Conservation (phyloP, 2,888 invertebrate genomes). For the Thera britannica region DNA sequence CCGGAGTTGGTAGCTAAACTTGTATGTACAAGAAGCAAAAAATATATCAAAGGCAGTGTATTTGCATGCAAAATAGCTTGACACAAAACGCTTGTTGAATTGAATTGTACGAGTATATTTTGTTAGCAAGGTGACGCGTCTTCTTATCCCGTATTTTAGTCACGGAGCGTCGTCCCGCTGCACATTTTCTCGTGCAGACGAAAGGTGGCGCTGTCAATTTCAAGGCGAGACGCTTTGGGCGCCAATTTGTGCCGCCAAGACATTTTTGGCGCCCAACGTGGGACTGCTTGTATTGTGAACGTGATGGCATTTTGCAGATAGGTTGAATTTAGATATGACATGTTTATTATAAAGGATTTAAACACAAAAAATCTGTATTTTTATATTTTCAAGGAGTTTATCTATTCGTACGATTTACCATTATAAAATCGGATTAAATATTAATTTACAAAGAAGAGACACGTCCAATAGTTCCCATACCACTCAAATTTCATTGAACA, state of each 20-base stretch:
- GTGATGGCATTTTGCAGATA: constrained; percentile 38
- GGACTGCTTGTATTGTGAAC: constrained; percentile 38
- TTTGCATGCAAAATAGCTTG: constrained; percentile 37
- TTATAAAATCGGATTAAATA: too few relatives aligned
- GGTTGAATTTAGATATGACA: constrained; percentile 24
- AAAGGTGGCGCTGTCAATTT: constrained; percentile 78
- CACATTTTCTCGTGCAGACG: constrained; percentile 57
- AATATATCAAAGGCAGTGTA: neutral
- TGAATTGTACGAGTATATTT: constrained; percentile 57
- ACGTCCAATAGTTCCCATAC: too few relatives aligned
- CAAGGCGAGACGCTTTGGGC: constrained; percentile 49
- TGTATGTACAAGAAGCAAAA: neutral
- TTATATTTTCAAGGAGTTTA: too few relatives aligned
- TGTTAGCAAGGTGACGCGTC: constrained; percentile 66
- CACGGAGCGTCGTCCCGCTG: constrained; percentile 67
- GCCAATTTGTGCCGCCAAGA: constrained; percentile 37
- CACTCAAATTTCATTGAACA: neutral
- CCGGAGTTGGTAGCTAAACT: too few relatives aligned
- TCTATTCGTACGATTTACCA: too few relatives aligned
- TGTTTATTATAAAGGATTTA: neutral
- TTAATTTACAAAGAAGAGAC: too few relatives aligned
- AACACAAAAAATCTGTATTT: neutral
- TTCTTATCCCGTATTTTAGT: constrained; percentile 64
- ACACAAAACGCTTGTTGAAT: constrained; percentile 40
- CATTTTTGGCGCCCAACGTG: constrained; percentile 68